A percentile compares a stretch with the other conserved stretches of the same genome.
phyloP scores from a whole-genome alignment of 1,140 invertebrate genomes.

The Drosophila athabasca region DNA sequence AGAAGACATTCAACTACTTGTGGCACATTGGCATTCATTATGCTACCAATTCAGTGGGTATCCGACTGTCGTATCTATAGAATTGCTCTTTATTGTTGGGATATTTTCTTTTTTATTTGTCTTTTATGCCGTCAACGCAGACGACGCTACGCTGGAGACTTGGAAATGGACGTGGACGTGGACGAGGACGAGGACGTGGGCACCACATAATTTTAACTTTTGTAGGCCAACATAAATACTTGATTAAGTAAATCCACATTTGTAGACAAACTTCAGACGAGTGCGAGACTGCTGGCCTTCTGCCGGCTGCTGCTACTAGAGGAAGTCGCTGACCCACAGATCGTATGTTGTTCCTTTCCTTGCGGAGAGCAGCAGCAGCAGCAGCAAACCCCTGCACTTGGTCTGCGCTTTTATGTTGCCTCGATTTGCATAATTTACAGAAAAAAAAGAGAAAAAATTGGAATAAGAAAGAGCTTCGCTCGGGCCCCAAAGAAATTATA shows the following conservation, averaged over 20 bases:
- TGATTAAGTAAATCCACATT: slow-evolving; percentile 74
- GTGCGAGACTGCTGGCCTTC: slow-evolving; percentile 9
- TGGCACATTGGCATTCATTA: too few relatives aligned
- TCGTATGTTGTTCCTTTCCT: slow-evolving; percentile 9
- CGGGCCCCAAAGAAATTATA: slow-evolving; percentile 34
- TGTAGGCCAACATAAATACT: slow-evolving; percentile 73
- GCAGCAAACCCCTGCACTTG: slow-evolving; percentile 16
- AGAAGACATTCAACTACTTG: too few relatives aligned
- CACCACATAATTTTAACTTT: slow-evolving; percentile 68
- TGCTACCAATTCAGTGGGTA: too few relatives aligned
- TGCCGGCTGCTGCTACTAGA: neutral
- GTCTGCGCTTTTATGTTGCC: slow-evolving; percentile 46
- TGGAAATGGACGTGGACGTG: slow-evolving; percentile 4
- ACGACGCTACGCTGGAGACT: slow-evolving; percentile 6
- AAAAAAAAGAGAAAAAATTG: neutral
- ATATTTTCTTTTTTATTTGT: slow-evolving; percentile 47
- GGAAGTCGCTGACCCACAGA: slow-evolving; percentile 33
- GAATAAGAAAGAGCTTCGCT: slow-evolving; percentile 13
- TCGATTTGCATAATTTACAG: slow-evolving; percentile 59
- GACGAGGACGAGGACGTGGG: slow-evolving; percentile 34
- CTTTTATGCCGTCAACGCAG: slow-evolving; percentile 24
- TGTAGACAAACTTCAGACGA: slow-evolving; percentile 64
- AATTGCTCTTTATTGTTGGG: too few relatives aligned
- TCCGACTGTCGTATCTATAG: too few relatives aligned
- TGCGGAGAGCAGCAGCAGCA: neutral